Base-by-base conservation (phyloP, 2,797 vertebrate genomes). In the Astyanax mexicanus region DNA sequence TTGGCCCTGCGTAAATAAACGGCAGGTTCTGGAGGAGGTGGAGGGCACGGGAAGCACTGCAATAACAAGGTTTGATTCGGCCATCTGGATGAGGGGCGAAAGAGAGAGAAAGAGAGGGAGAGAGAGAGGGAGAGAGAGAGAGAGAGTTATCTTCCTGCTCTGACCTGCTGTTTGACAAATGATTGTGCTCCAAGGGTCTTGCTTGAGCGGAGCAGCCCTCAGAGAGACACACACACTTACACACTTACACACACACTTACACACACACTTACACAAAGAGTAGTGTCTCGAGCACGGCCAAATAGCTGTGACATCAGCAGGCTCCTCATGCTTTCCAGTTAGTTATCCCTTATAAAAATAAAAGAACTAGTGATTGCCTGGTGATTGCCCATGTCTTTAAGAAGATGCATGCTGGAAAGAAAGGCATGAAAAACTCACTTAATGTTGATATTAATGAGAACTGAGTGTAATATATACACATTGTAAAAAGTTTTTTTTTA, bases 31-130 rank as follows among this genome's bases (percentile, higher is more conserved):
- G 65, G 87, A 64, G 60, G 76, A 80, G 85, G 83, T 86, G 90
- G 89, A 84, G 81, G 87, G 92, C 88, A 84, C 81, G 79, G 80
- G 88, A 83, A 86, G 69, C 86, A 51, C 85, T 91, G 89, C 84
- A 89, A 94, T 91, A 92, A 91, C 91, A 90, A 72, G 87, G 82
- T 84, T 92, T 67, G 85, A 88, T 91, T 91, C 84, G 87, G 85
- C 86, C 89, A 88, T 92, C 87, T 91, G 90, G 90, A 84, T 83
- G 15, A 66, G 78, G 87, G 79, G 86, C 2, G 29, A 57, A 52
- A 45, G 51, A 65, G 23, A 42, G 47, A 40, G 58, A 47, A 21
- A 40, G 27, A n/a, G 21, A 27, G 21, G 29, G 19, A 32, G 40
- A 21, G n/a, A 37, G 17, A 21, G 54, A 32, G 54, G 49, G 23